Conservation (phyloP, 2,888 invertebrate species). For the Stenodema calcarata region DNA sequence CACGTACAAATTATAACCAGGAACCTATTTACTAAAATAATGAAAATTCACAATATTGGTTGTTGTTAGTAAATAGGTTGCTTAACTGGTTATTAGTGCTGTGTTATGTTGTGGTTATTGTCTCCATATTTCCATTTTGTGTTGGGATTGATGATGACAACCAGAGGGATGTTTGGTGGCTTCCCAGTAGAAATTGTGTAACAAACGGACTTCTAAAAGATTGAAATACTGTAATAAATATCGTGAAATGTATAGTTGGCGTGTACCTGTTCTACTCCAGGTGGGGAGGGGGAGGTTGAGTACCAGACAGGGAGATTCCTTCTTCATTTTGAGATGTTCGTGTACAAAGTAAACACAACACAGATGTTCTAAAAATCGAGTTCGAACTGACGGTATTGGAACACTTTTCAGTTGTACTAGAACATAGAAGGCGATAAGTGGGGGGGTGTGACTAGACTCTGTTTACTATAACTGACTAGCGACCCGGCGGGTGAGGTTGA, state of each 20-base stretch:
- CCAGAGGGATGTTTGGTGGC: too few species aligned
- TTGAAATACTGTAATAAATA: background rate
- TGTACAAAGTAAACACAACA: background rate
- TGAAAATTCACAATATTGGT: too few species aligned
- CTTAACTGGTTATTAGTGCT: too few species aligned
- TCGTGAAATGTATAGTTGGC: background rate
- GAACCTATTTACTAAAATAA: too few species aligned
- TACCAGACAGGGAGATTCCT: slow-evolving; percentile 57
- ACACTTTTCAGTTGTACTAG: slow-evolving; percentile 1
- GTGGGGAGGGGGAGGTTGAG: slow-evolving; percentile 57
- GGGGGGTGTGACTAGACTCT: slow-evolving; percentile 18
- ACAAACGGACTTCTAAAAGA: background rate
- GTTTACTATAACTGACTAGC: slow-evolving; percentile 8
- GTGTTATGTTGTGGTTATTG: too few species aligned
- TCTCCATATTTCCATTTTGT: too few species aligned
- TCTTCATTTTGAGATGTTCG: slow-evolving; percentile 59
- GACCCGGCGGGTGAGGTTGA: background rate
- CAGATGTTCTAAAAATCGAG: slow-evolving; percentile 12
- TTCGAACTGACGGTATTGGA: background rate
- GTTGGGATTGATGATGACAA: too few species aligned
- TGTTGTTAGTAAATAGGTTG: too few species aligned
- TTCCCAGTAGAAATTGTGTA: too few species aligned
- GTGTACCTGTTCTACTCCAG: slow-evolving; percentile 58
- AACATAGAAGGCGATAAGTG: background rate
- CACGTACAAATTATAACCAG: too few species aligned